Evolutionary conservation across 2,797 vertebrate genomes (phyloP).

Genomic region (Pogoniulus pusillus): DNA sequence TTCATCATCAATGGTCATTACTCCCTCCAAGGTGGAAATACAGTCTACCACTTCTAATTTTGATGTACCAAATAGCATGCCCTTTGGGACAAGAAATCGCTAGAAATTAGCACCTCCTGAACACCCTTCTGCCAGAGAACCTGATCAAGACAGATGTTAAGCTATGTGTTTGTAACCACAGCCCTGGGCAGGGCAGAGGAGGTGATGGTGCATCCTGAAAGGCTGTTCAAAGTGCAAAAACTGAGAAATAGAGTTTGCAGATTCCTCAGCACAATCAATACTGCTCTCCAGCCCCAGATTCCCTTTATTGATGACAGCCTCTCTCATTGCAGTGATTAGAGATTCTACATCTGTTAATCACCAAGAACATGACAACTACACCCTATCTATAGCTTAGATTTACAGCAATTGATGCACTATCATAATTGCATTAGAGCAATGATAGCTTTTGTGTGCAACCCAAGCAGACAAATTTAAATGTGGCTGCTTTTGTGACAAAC

Average conservation of each 20-base stretch:
- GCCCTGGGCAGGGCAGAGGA: background rate
- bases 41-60: background rate
- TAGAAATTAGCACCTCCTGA: background rate
- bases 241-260: slow-evolving; percentile 34
- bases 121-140: background rate
- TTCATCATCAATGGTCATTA: background rate
- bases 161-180: background rate
- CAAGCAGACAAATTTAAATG: slow-evolving; percentile 45
- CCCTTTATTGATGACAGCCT: slow-evolving; percentile 64
- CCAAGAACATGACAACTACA: slow-evolving; percentile 67
- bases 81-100: background rate
- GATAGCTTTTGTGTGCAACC: slow-evolving; percentile 57
- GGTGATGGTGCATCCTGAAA: background rate
- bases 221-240: slow-evolving; percentile 26
- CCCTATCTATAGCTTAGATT: slow-evolving; percentile 52
- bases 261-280: slow-evolving; percentile 54
- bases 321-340: slow-evolving; percentile 64
- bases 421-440: slow-evolving; percentile 61
- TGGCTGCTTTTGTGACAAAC: slow-evolving; percentile 7
- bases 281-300: slow-evolving; percentile 12
- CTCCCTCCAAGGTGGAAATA: background rate
- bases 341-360: slow-evolving; percentile 70
- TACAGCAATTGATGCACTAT: slow-evolving; percentile 60
- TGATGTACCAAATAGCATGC: accelerated
- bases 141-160: background rate